Conservation (phyloP, 37 sponge, comb jelly and placozoan genomes). For the Aplysina aerophoba region DNA sequence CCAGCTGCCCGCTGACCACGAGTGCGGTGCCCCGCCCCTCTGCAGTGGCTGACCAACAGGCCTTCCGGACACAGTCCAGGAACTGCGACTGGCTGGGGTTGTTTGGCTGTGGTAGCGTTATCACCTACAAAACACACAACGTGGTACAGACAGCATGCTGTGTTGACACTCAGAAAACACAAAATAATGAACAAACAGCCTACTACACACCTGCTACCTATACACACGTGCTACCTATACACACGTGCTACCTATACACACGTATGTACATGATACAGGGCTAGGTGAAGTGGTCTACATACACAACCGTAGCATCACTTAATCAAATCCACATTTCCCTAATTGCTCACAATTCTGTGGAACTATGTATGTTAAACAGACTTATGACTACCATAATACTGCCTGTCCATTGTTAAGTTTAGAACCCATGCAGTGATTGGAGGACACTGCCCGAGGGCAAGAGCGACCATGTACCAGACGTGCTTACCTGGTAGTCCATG, state of each 20-base stretch:
- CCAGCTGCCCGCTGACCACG: conserved; percentile 22
- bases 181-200: no score
- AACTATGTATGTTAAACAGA: background rate
- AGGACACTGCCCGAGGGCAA: background rate
- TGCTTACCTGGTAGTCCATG: conserved; percentile 44
- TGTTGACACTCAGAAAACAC: background rate
- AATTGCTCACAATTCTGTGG: no score
- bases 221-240: no score
- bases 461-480: no score
- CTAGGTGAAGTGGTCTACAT: no score
- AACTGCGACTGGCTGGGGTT: no score
- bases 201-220: no score
- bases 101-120: background rate
- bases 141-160: background rate
- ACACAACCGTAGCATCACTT: no score
- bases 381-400: background rate
- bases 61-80: conserved; percentile 29
- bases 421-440: background rate
- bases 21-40: conserved; percentile 44
- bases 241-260: no score
- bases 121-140: conserved; percentile 13
- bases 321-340: background rate
- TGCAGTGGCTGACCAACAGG: conserved; percentile 57
- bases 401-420: background rate
- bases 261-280: no score